These are phyloP conservation scores for Lepidurus couesii DNA, from an alignment of 1,140 invertebrate species.

Conservation along the genomic window DNA sequence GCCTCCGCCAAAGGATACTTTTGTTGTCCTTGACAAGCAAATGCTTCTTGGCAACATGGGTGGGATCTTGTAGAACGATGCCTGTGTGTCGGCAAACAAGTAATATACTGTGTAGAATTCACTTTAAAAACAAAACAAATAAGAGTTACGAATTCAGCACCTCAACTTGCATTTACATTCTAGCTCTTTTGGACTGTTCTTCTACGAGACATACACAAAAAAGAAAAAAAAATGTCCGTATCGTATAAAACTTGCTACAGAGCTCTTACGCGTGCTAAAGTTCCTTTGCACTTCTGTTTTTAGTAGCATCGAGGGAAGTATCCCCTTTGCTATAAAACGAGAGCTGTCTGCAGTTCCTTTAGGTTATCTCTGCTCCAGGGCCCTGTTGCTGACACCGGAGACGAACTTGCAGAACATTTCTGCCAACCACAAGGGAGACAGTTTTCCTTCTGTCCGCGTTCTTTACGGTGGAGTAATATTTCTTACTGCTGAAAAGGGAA, in stretches of 20 bases:
- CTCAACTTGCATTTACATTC: not conserved
- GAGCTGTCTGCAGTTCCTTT: not conserved
- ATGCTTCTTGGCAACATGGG: constrained; percentile 7
- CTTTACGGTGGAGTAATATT: not conserved
- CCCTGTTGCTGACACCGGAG: constrained; percentile 15
- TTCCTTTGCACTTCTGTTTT: not conserved
- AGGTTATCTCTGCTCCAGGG: not conserved
- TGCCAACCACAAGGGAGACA: constrained; percentile 21
- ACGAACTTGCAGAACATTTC: constrained; percentile 1
- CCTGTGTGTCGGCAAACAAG: constrained; percentile 6
- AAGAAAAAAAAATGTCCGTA: not conserved
- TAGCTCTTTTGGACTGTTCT: not conserved
- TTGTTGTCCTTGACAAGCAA: not conserved
- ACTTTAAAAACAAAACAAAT: not conserved
- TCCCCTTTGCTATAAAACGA: constrained; percentile 6
- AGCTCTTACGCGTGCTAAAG: not conserved
- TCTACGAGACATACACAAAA: not conserved
- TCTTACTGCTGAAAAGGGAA: not conserved
- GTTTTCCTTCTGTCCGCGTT: not conserved
- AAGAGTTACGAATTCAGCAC: not conserved
- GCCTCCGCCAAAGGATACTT: not conserved
- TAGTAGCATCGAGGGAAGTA: constrained; percentile 15
- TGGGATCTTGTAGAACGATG: not conserved
- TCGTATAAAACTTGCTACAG: not conserved
- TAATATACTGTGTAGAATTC: constrained; percentile 7